Conservation (phyloP, 2,888 invertebrate genomes). For the Eilema sororculum region DNA sequence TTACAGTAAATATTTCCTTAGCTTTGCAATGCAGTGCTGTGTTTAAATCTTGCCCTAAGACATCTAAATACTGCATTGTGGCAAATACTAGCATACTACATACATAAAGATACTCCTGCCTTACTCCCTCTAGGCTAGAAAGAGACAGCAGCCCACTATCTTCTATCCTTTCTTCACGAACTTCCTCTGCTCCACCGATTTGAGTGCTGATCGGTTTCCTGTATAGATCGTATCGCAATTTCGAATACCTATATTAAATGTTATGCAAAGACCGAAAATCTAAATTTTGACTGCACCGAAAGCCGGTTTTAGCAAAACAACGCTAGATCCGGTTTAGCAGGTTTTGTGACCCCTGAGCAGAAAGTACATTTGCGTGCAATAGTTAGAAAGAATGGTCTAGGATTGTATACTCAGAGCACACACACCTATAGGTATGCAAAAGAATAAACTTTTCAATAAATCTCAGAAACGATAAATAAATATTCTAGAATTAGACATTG, state of each 20-base stretch:
- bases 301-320: not conserved
- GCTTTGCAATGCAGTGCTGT: not conserved
- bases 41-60: not conserved
- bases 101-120: no score
- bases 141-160: no score
- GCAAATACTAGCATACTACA: no score
- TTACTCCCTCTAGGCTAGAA: no score
- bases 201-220: not conserved
- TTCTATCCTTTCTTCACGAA: no score
- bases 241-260: no score
- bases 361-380: not conserved
- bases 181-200: not conserved
- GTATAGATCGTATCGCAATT: not conserved
- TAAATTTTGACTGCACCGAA: not conserved
- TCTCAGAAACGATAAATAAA: no score
- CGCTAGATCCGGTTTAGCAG: not conserved
- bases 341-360: constrained; percentile 4
- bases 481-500: no score
- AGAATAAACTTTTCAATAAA: no score
- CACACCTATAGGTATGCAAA: no score
- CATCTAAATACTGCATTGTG: no score
- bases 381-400: not conserved
- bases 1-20: not conserved
- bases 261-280: not conserved
- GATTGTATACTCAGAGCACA: not conserved